Conservation (phyloP, 2,888 invertebrate species). For the Drosophila barbarae region DNA sequence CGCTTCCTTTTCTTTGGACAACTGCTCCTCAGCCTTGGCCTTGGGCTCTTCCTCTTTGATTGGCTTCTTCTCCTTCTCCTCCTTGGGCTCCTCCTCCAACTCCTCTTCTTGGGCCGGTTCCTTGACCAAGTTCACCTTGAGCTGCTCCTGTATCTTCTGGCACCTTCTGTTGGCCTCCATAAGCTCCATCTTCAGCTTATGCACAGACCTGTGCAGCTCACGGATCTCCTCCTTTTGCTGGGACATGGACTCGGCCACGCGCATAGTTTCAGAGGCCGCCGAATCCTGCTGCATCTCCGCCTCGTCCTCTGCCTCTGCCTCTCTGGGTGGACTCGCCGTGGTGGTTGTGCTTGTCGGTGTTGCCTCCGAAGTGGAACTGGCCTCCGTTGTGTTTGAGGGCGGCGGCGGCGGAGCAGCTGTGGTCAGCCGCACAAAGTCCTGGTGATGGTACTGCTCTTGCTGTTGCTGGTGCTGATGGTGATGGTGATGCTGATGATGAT, state of each 20-base stretch:
- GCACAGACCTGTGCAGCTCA: slow-evolving; percentile 10
- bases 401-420: slow-evolving; percentile 10
- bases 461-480: not conserved
- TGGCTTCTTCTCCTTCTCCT: not conserved
- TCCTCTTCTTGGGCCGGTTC: not conserved
- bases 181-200: slow-evolving; percentile 10
- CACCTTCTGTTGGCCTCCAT: slow-evolving; percentile 6
- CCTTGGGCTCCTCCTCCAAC: not conserved
- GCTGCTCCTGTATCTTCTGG: not conserved
- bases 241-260: slow-evolving; percentile 2
- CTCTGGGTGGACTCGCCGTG: not conserved
- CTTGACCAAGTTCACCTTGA: not conserved
- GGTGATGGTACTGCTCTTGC: slow-evolving; percentile 5
- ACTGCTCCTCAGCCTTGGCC: not conserved
- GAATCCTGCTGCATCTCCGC: slow-evolving; percentile 28
- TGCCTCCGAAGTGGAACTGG: not conserved
- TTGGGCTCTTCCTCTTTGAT: not conserved
- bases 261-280: not conserved
- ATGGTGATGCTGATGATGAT: not conserved
- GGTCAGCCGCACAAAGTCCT: slow-evolving; percentile 4
- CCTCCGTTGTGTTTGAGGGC: not conserved
- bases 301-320: not conserved
- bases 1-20: not conserved
- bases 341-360: not conserved
- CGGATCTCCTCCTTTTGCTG: slow-evolving; percentile 21